Percentiles rank a stretch among this genome's conserved stretches.
Conservation (phyloP, 2,797 vertebrate genomes). For the Podarcis siculus region DNA sequence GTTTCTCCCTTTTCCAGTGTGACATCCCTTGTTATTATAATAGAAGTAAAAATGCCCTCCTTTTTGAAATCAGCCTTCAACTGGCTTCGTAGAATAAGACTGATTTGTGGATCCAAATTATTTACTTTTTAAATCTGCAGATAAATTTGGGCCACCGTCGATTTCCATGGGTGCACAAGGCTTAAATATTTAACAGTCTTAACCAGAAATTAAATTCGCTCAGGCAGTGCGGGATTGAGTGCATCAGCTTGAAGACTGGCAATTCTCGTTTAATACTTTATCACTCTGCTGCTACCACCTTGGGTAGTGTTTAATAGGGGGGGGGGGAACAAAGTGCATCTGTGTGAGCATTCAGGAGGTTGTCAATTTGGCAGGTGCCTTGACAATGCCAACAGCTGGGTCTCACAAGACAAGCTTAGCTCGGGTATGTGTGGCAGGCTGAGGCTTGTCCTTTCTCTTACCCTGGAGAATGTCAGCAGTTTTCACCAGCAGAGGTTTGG, state of each 20-base stretch:
- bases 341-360: constrained; percentile 28
- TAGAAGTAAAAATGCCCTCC: not conserved
- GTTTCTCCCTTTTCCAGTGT: not conserved
- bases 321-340: constrained; percentile 36
- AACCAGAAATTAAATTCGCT: not conserved
- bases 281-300: not conserved
- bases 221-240: not conserved
- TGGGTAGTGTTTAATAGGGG: constrained; percentile 12
- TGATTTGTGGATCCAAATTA: not conserved
- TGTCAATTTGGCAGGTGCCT: constrained; percentile 36
- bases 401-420: constrained; percentile 41
- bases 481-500: constrained; percentile 34
- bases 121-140: constrained; percentile 2
- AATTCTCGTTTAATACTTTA: constrained; percentile 35
- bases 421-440: constrained; percentile 17
- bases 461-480: constrained; percentile 21
- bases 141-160: not conserved
- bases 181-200: not conserved
- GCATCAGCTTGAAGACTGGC: constrained; percentile 29
- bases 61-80: not conserved
- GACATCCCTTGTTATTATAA: not conserved
- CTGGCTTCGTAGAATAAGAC: not conserved
- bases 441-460: constrained; percentile 26
- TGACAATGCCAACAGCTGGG: constrained; percentile 28
- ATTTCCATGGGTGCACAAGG: constrained; percentile 10